A percentile compares a stretch with the other conserved stretches of the same genome.
These are phyloP conservation scores for Delphinapterus leucas DNA, from an alignment of 2,113 vertebrate genomes.

Conservation along the genomic window DNA sequence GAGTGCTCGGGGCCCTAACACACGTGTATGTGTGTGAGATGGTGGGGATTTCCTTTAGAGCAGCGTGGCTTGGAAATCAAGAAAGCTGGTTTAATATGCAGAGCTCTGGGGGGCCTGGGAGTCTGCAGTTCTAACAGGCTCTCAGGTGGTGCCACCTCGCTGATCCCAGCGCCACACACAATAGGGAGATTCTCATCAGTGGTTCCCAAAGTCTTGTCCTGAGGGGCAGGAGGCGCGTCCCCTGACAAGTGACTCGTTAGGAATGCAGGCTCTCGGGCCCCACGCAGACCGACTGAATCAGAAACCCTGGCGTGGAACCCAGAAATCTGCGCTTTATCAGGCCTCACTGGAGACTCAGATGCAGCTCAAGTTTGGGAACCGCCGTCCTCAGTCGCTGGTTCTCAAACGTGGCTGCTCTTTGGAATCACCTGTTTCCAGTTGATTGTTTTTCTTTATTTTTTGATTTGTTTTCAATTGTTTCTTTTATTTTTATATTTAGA, in stretches of 20 bases:
- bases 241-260: background rate
- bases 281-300: background rate
- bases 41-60: background rate
- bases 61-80: background rate
- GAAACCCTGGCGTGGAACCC: background rate
- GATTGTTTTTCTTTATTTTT: background rate
- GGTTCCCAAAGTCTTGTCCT: background rate
- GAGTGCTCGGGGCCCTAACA: background rate
- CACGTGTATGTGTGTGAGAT: background rate
- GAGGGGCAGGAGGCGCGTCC: background rate
- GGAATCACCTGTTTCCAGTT: background rate
- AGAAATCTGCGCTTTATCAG: background rate
- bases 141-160: background rate
- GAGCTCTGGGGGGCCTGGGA: background rate
- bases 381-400: background rate
- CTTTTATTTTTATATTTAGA: background rate
- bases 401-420: background rate
- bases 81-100: background rate
- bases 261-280: background rate
- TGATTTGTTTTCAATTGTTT: background rate
- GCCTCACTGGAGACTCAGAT: rapidly evolving
- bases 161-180: background rate
- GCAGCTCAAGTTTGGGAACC: background rate
- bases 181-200: background rate
- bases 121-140: background rate